Base-by-base conservation (phyloP, 1,140 invertebrate species). In the Drosophila virilis region DNA sequence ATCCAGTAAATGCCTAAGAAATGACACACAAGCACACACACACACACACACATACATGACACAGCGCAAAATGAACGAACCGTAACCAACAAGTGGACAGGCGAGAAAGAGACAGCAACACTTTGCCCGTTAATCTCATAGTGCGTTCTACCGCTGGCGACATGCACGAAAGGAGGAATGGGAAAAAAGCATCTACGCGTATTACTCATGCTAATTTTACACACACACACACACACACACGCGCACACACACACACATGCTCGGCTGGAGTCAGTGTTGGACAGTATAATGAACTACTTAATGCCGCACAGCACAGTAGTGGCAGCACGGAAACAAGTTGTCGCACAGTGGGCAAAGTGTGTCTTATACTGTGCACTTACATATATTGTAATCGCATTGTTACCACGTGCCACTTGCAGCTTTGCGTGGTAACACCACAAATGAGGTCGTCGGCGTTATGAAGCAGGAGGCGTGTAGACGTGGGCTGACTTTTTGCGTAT, bases 191-290 rank as follows among this genome's bases (percentile, higher is more conserved):
- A 86, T 84, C 77, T 74, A 37, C 33, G 60, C 38, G 51, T 77
- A 90, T 90, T 86, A 86, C 81, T 90, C 86, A 90, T 90, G 86
- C 82, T 90, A 90, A 90, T 90, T 90, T 79, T 45, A 80, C 61
- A 77, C 38, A 66, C 9, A 60, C 37, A 62, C 40, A 45, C 61
- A 66, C 46, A 59, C 57, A 48, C 52, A 65, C 22, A 65, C 9
- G 38, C 32, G 57, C 57, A 48, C 52, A 65, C 22, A 65, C 9
- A 38, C 32, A 61, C 52, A 43, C 46, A 46, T 35, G 40, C 42
- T 43, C 46, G 50, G 9, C 4, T 28, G 9, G 50, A 54, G 61
- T 37, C 42, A 50, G 69, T 72, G 66, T 50, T 69, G 57, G 64
- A 80, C 78, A 71, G 75, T 74, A 78, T 85, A 81, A 90, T 90